Conservation (phyloP, 1,140 invertebrate genomes). For the Drosophila pruinosa region DNA sequence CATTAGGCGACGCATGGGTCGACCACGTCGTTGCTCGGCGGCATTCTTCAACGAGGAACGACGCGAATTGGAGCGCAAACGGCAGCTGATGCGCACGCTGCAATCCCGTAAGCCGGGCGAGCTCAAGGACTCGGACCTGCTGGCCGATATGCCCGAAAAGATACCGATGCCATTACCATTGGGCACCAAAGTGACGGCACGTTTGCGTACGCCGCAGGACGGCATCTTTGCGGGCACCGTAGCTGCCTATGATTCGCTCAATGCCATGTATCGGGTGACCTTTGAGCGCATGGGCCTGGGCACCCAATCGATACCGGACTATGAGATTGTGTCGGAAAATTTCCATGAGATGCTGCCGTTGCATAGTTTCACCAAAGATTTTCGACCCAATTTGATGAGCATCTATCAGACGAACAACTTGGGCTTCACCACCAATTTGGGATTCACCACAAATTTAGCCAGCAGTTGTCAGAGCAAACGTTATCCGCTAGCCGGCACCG, state of each 20-base stretch:
- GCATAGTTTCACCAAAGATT: conserved; percentile 91
- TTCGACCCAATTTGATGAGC: conserved; percentile 87
- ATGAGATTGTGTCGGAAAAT: conserved; percentile 97
- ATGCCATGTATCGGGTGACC: conserved; percentile 98
- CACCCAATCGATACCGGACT: conserved; percentile 98
- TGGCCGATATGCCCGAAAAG: conserved; percentile 95
- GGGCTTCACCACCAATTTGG: conserved; percentile 65
- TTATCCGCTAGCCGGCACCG: neutral
- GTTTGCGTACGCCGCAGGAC: conserved; percentile 96
- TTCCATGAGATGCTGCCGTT: conserved; percentile 95
- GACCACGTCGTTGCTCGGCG: conserved; percentile 95
- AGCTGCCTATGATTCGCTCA: conserved; percentile 98
- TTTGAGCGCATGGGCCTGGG: conserved; percentile 97
- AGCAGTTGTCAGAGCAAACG: conserved; percentile 47
- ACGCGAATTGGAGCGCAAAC: conserved; percentile 93
- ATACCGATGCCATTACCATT: conserved; percentile 98
- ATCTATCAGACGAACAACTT: conserved; percentile 72
- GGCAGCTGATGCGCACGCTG: conserved; percentile 95
- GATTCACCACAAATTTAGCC: conserved; percentile 56
- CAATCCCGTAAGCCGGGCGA: conserved; percentile 95
- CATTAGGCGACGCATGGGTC: conserved; percentile 97
- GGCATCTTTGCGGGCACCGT: conserved; percentile 98
- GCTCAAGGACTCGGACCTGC: conserved; percentile 86
- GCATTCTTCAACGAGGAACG: conserved; percentile 98
- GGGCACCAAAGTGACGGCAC: conserved; percentile 97